Conservation (phyloP, 2,113 vertebrate genomes). For the Setophaga kirtlandii region DNA sequence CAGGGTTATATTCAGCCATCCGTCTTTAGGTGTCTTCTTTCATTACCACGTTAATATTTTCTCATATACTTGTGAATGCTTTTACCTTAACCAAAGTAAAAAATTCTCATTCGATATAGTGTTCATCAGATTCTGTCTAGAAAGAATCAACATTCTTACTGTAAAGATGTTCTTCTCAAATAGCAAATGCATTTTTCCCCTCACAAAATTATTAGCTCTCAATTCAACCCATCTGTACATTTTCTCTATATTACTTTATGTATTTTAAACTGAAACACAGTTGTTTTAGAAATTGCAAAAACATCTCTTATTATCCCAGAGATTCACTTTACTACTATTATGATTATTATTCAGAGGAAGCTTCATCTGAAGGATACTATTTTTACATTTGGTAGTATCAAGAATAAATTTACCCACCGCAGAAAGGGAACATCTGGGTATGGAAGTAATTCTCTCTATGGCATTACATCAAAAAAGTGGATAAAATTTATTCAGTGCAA, state of each 20-base stretch:
- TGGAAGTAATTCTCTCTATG: background rate
- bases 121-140: background rate
- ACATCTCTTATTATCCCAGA: background rate
- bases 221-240: background rate
- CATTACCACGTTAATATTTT: background rate
- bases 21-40: background rate
- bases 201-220: background rate
- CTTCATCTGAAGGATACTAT: background rate
- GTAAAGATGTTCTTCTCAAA: background rate
- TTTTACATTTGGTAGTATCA: background rate
- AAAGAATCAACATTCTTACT: background rate
- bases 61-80: background rate
- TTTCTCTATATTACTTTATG: background rate
- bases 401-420: background rate
- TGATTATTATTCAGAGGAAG: background rate
- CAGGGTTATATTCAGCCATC: background rate
- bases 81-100: background rate
- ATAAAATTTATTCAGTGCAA: background rate
- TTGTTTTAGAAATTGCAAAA: background rate
- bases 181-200: background rate
- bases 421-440: background rate
- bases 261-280: background rate
- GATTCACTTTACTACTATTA: background rate
- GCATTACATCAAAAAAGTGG: background rate
- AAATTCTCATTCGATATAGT: background rate